phyloP scores from a whole-genome alignment of 2,797 vertebrate species.

The Ceryle rudis region DNA sequence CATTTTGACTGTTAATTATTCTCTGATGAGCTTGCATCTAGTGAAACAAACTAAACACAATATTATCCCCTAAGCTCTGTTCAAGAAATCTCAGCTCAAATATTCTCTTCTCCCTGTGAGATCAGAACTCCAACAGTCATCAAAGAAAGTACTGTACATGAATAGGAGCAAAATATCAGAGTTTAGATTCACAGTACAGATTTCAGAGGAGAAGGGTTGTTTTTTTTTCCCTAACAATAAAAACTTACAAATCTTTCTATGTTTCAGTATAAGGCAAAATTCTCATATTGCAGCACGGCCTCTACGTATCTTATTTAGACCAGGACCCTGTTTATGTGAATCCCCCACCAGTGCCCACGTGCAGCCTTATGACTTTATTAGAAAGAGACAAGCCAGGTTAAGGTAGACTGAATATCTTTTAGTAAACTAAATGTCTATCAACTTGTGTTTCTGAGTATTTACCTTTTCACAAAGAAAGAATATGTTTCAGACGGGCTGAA shows the following conservation, averaged over 20 bases:
- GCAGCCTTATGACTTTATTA: background rate
- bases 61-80: constrained; percentile 43
- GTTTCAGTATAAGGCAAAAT: background rate
- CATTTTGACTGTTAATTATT: constrained; percentile 66
- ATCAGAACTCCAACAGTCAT: constrained; percentile 64
- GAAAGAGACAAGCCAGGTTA: background rate
- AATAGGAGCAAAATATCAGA: constrained; percentile 49
- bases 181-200: constrained; percentile 27
- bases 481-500: background rate
- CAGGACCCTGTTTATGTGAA: background rate
- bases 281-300: background rate
- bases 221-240: constrained; percentile 1
- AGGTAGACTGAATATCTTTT: background rate
- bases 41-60: constrained; percentile 34
- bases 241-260: background rate
- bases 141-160: constrained; percentile 53
- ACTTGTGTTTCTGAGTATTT: background rate
- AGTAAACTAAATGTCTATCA: background rate
- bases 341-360: background rate
- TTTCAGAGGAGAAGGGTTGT: background rate
- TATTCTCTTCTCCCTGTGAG: constrained; percentile 59
- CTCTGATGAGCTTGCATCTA: constrained; percentile 55
- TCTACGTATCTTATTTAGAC: background rate
- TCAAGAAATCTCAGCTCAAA: constrained; percentile 51
- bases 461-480: background rate